Evolutionary conservation across 2,888 invertebrate species (phyloP).

Genomic region (Ormyrus pomaceus): DNA sequence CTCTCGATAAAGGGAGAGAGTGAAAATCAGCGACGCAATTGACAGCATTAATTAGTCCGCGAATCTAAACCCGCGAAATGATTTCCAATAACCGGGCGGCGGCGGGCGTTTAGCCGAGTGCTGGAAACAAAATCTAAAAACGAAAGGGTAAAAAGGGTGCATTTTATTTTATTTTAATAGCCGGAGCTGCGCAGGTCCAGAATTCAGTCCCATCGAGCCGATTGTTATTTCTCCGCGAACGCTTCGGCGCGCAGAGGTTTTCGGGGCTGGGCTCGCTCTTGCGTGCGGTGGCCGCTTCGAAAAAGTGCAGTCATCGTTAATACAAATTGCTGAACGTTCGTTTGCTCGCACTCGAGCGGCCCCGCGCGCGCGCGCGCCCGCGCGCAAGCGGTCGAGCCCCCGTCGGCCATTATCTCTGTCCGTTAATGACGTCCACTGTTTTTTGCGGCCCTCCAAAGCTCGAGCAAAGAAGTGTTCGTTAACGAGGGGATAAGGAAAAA

Average conservation of each 20-base stretch:
- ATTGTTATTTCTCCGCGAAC: conserved; percentile 25
- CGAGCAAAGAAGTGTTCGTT: conserved; percentile 57
- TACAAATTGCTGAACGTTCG: conserved; percentile 53
- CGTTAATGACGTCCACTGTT: conserved; percentile 70
- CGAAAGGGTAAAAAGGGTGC: too few relatives aligned
- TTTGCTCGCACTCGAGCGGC: not conserved
- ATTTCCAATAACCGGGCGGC: too few relatives aligned
- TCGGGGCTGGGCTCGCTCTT: not conserved
- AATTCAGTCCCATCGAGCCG: not conserved
- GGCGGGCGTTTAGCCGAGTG: too few relatives aligned
- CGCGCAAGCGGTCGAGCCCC: conserved; percentile 10
- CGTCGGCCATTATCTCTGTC: conserved; percentile 66
- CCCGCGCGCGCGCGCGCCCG: conserved; percentile 2
- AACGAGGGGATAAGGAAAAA: conserved; percentile 40
- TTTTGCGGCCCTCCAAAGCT: conserved; percentile 62
- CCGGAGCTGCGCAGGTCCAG: too few relatives aligned
- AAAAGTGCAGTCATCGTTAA: conserved; percentile 57
- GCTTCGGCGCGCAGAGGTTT: not conserved
- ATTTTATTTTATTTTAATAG: too few relatives aligned
- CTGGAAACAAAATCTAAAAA: too few relatives aligned
- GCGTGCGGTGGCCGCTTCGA: not conserved
- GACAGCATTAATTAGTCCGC: too few relatives aligned
- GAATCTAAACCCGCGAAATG: too few relatives aligned
- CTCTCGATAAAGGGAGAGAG: too few relatives aligned
- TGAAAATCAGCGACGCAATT: too few relatives aligned